Percentiles rank a stretch among this genome's conserved stretches.
Conservation (phyloP, 2,113 vertebrate genomes). For the Reinhardtius hippoglossoides region DNA sequence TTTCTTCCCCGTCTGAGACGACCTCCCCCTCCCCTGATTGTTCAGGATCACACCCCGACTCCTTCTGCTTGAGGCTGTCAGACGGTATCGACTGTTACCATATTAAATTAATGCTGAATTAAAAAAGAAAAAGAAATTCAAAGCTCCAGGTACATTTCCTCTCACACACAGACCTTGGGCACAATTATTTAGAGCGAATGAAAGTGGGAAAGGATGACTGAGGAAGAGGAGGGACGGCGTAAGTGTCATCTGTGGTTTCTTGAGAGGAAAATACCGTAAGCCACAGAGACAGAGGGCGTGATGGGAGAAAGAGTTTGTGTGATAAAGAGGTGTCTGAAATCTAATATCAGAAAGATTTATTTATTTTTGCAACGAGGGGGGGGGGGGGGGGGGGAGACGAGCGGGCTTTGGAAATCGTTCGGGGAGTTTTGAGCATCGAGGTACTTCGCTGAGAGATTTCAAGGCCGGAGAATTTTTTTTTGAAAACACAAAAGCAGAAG, state of each 20-base stretch:
- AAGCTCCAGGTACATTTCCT: neutral
- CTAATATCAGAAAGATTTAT: slow-evolving; percentile 84
- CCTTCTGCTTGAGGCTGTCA: slow-evolving; percentile 1
- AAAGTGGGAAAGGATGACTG: neutral
- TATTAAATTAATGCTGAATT: neutral
- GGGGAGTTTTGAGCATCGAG: slow-evolving; percentile 69
- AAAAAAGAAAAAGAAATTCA: neutral
- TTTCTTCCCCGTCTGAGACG: neutral
- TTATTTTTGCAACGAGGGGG: slow-evolving; percentile 73
- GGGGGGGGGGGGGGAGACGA: slow-evolving; percentile 43
- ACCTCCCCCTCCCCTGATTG: too few species aligned
- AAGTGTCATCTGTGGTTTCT: slow-evolving; percentile 26
- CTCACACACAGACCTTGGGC: neutral
- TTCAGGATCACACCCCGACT: neutral
- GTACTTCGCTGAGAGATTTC: slow-evolving; percentile 67
- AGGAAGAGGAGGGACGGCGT: neutral
- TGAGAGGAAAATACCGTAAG: slow-evolving; percentile 30
- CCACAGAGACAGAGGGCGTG: slow-evolving; percentile 53
- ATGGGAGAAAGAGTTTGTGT: slow-evolving; percentile 44
- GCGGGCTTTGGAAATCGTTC: slow-evolving; percentile 62
- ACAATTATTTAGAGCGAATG: neutral
- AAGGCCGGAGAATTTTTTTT: slow-evolving; percentile 74
- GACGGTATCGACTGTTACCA: neutral
- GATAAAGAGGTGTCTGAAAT: slow-evolving; percentile 81
- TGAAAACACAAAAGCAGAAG: slow-evolving; percentile 70